phyloP scores from a whole-genome alignment of 2,797 vertebrate species.

The Sebastes taczanowskii region DNA sequence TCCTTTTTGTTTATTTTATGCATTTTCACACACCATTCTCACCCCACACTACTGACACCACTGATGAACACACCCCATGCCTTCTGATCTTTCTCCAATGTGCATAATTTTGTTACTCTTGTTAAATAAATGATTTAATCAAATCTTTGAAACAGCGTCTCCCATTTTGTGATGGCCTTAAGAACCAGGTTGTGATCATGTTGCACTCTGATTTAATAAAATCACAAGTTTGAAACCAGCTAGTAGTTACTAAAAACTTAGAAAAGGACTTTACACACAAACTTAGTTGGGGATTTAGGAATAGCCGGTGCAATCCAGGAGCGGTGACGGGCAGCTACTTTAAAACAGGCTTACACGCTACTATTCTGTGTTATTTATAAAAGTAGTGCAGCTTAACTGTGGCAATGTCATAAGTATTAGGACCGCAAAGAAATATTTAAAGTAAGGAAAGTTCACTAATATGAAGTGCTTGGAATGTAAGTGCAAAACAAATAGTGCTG shows the following conservation, averaged over 20 bases:
- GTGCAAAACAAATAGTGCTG: background rate
- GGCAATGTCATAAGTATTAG: background rate
- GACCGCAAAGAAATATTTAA: background rate
- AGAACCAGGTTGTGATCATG: background rate
- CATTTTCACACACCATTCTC: too few species aligned
- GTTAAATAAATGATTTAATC: background rate
- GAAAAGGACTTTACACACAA: background rate
- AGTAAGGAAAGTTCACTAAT: background rate
- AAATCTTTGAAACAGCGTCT: background rate
- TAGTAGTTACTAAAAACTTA: background rate
- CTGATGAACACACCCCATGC: background rate
- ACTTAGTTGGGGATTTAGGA: background rate
- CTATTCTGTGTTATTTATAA: background rate
- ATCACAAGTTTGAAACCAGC: background rate
- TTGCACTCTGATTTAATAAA: background rate
- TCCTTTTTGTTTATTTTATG: too few species aligned
- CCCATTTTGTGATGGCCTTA: background rate
- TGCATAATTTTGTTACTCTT: background rate
- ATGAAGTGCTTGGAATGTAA: background rate
- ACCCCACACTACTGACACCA: background rate
- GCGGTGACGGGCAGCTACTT: background rate
- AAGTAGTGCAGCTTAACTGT: background rate
- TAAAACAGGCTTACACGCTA: background rate
- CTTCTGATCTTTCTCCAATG: background rate
- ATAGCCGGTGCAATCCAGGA: background rate